Conservation (phyloP, 2,797 vertebrate genomes). For the Pygocentrus nattereri region DNA sequence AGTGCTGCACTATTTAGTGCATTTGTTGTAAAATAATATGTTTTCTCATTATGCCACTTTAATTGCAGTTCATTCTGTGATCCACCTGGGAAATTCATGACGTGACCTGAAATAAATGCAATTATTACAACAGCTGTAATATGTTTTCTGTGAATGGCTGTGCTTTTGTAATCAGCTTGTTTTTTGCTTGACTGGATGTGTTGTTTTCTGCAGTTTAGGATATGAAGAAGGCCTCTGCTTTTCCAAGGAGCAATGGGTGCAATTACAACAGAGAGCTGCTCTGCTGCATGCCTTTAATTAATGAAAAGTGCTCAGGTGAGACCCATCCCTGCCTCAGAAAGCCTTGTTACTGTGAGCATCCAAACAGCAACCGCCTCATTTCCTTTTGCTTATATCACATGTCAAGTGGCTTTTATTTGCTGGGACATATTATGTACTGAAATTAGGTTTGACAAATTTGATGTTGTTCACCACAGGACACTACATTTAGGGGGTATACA, state of each 20-base stretch:
- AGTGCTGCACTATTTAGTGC: neutral
- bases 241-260: constrained; percentile 38
- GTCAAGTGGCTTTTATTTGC: neutral
- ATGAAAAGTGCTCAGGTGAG: constrained; percentile 53
- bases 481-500: neutral
- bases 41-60: constrained; percentile 29
- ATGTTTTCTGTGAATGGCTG: constrained; percentile 55
- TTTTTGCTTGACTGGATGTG: constrained; percentile 52
- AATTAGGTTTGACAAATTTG: constrained; percentile 1
- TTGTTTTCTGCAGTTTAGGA: constrained; percentile 44
- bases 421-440: neutral
- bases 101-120: constrained; percentile 52
- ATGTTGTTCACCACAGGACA: neutral
- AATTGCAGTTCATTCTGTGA: constrained; percentile 30
- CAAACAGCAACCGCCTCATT: constrained; percentile 13
- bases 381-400: neutral
- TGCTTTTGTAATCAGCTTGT: constrained; percentile 59
- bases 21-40: neutral
- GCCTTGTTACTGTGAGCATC: constrained; percentile 1
- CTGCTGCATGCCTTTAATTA: constrained; percentile 44
- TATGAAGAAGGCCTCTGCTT: constrained; percentile 22
- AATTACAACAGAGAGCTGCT: constrained; percentile 40
- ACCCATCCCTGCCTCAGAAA: constrained; percentile 22
- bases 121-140: constrained; percentile 61
- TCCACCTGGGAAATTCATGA: constrained; percentile 49